A percentile compares a stretch with the other conserved stretches of the same genome.
Conservation (phyloP, 1,140 invertebrate species). For the Parapsyche elsis region DNA sequence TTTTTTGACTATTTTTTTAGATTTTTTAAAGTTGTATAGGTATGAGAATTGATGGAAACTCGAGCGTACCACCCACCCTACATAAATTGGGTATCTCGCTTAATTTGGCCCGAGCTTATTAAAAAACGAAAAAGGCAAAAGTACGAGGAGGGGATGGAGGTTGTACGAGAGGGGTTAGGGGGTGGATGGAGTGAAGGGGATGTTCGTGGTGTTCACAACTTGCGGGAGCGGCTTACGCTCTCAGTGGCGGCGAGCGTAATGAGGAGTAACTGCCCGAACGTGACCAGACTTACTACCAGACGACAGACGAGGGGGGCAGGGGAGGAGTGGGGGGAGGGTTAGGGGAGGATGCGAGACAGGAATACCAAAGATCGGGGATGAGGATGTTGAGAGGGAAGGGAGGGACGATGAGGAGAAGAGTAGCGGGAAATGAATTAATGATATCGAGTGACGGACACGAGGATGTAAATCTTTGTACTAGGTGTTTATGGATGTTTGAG, state of each 20-base stretch:
- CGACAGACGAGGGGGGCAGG: conserved; percentile 26
- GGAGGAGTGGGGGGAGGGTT: neutral
- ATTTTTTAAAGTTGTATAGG: neutral
- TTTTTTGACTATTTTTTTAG: neutral
- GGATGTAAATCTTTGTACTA: too few species aligned
- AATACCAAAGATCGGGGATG: conserved; percentile 43
- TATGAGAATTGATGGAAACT: neutral
- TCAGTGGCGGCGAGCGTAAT: conserved; percentile 47
- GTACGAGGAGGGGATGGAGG: neutral
- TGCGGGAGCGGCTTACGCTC: conserved; percentile 43
- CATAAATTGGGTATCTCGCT: conserved; percentile 34
- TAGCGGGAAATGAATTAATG: conserved; percentile 51
- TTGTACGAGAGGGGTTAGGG: neutral
- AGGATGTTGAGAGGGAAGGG: neutral
- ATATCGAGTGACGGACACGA: conserved; percentile 35
- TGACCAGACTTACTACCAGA: conserved; percentile 35
- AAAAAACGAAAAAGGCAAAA: conserved; percentile 33
- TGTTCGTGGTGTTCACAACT: conserved; percentile 46
- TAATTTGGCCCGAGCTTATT: conserved; percentile 43
- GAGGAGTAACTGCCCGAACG: conserved; percentile 54
- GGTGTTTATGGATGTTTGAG: neutral
- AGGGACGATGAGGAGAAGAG: neutral
- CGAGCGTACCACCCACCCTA: neutral
- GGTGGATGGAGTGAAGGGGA: neutral
- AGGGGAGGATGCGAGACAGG: conserved; percentile 10